These are phyloP conservation scores for Priocnemis perturbator DNA, from an alignment of 2,888 invertebrate genomes.

Conservation along the genomic window DNA sequence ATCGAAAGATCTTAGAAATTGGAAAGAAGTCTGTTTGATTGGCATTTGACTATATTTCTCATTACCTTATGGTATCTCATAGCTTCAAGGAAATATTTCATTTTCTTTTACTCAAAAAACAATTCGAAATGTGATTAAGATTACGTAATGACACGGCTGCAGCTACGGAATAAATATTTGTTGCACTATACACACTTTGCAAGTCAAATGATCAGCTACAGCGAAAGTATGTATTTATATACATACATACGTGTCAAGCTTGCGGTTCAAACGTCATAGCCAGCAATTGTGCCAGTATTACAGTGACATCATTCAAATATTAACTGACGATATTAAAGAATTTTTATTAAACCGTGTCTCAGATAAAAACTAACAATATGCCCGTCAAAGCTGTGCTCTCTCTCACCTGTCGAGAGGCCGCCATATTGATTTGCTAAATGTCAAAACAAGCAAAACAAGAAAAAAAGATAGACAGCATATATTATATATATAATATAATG, in stretches of 20 bases:
- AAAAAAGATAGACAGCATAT: constrained; percentile 41
- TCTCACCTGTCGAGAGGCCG: constrained; percentile 56
- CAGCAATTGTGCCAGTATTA: no score
- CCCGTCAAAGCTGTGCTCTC: constrained; percentile 28
- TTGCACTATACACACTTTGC: constrained; percentile 28
- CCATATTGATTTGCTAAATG: constrained; percentile 56
- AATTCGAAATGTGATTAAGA: constrained; percentile 46
- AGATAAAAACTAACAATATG: no score
- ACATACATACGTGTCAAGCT: no score
- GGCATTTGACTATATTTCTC: no score
- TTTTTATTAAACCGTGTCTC: no score
- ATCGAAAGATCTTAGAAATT: no score
- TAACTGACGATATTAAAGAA: no score
- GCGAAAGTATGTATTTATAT: background rate
- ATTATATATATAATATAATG: no score
- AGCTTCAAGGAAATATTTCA: background rate
- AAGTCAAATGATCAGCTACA: background rate
- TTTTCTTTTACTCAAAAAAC: background rate
- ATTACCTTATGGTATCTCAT: background rate
- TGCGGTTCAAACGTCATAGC: background rate
- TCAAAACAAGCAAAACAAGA: constrained; percentile 56
- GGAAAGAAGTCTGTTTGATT: no score
- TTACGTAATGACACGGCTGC: constrained; percentile 51
- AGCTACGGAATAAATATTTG: constrained; percentile 44
- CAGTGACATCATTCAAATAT: no score